Evolutionary conservation across 1,140 invertebrate genomes (phyloP), one percentile per base, ranked within the genome.

Genomic region (Drosophila suzukii): DNA sequence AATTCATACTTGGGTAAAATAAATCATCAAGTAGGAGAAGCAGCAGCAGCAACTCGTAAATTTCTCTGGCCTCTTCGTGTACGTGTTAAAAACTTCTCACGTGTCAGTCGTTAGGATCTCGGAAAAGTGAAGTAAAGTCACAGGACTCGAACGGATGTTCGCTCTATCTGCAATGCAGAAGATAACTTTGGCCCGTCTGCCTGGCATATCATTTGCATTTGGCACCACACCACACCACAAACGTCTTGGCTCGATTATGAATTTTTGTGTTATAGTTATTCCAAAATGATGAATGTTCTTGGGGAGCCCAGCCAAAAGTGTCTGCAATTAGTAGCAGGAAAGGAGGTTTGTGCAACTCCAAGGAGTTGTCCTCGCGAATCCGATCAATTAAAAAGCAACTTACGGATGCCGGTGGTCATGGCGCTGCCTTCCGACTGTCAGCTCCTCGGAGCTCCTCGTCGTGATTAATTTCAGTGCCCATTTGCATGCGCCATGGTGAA

Each of bases 391-490:
- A 84, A 75, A 83, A 51, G 46, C 55, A 74, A 81, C 60, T 82
- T 68, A 58, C 56, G 41, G 51, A 72, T 78, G 74, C 63, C 62
- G 60, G 60, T 53, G 60, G 65, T 46, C 65, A 65, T 68, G 60
- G 30, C 36, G 32, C 50, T n/a, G 27, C 27, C 55, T 67, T 47
- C 60, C 60, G 59, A 56, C 63, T 70, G 47, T 41, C 39, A 81
- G 43, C 43, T 67, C 62, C 58, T 47, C n/a, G 58, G 39, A n/a
- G 44, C 47, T 44, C 78, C 47, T 44, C 78, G 63, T 66, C 63
- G 68, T 88, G 83, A 88, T 88, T 88, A 89, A 88, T 88, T 89
- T 77, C 62, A 73, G 75, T 58, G 78, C 70, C 70, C 66, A 73
- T 88, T 88, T 88, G 80, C 83, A 89, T 89, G 67, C 66, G 50